These are phyloP conservation scores for Salvator merianae DNA, from an alignment of 2,113 vertebrate genomes.

Conservation along the genomic window DNA sequence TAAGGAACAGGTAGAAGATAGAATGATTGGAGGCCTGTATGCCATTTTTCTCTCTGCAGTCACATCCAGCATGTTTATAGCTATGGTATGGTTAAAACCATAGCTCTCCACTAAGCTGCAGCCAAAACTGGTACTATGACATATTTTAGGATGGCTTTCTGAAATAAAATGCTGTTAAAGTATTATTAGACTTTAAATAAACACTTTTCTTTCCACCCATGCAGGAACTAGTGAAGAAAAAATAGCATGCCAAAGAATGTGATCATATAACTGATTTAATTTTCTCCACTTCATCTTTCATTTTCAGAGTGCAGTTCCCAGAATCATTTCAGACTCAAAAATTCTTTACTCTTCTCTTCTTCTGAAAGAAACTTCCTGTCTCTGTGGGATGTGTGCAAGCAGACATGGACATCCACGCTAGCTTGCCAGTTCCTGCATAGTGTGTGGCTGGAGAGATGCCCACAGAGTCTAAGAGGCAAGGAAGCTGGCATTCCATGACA, in stretches of 20 bases:
- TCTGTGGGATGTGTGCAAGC: constrained; percentile 50
- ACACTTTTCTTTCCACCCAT: not conserved
- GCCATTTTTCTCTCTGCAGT: not conserved
- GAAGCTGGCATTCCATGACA: too few species aligned
- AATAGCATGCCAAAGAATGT: not conserved
- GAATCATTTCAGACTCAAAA: constrained; percentile 65
- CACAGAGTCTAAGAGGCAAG: too few species aligned
- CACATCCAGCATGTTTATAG: not conserved
- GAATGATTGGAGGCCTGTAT: not conserved
- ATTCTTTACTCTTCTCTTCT: constrained; percentile 59
- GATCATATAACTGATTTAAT: not conserved
- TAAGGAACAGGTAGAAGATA: not conserved
- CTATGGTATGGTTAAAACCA: not conserved
- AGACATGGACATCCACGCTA: constrained; percentile 36
- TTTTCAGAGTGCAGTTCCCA: not conserved
- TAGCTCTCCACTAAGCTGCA: not conserved
- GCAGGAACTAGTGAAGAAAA: not conserved
- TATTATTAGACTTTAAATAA: not conserved
- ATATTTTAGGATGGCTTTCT: not conserved
- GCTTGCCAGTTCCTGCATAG: constrained; percentile 25
- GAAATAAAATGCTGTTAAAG: not conserved
- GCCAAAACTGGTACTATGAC: not conserved
- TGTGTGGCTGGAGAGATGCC: too few species aligned
- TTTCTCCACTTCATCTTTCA: not conserved
- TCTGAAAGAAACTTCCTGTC: constrained; percentile 65